Evolutionary conservation across 2,888 invertebrate species (phyloP), one percentile per base, ranked within the genome.

Genomic region (Hipparchia sbordonii): DNA sequence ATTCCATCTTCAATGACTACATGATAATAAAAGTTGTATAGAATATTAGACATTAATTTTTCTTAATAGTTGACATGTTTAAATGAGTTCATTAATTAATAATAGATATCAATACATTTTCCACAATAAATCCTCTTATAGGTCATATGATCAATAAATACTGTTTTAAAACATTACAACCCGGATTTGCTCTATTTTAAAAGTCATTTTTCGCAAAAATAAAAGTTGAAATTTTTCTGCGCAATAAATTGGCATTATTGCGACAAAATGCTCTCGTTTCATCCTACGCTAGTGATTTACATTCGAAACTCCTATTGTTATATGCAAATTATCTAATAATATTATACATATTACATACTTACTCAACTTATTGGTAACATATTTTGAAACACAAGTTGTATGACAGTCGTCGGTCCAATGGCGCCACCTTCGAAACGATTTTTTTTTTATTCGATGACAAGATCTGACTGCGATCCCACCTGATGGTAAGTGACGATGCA

Each of bases 231-330:
- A 52, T 65, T 52, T 51, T 65, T 52, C 52, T 65, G 33, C 52
- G 65, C 52, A 65, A 51, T 33, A 65, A 65, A 12, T 52, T 7
- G 65, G 51, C 33, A 33, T 65, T 65, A 65, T 65, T 65, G 23
- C 65, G 52, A 71, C 51, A 67, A 71, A 63, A 9, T 73, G 71
- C 71, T 71, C 73, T 71, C 62, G 45, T 71, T 73, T 45, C 67
- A 57, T 63, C 73, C 73, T 57, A 73, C 73, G 63, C 67, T 7
- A 33, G 12, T 59, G 13, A 71, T 73, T 73, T 73, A 73, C 54
- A 71, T 65, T 59, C 51, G 7, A 10, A 65, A 52, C 33, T 10
- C 10, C 65, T 52, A 51, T 33, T 65, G 51, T 65, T 65, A 52
- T 65, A 65, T 65, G 51, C 33, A 65, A 65, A 65, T 65, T 65